Evolutionary conservation across 2,888 invertebrate species (phyloP).

Genomic region (Lymantria monacha): DNA sequence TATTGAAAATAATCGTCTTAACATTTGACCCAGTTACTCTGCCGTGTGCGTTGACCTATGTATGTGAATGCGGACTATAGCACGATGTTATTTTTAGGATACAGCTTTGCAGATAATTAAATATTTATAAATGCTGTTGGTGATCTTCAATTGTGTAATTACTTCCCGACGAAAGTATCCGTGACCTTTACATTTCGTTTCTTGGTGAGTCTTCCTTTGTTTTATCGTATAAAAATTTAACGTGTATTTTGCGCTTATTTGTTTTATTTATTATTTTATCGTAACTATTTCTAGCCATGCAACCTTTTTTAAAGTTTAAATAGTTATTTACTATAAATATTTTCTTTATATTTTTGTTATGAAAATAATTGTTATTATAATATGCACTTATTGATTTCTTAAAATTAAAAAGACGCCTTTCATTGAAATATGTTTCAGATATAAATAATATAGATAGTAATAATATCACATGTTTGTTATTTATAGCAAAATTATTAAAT

Average conservation of each 20-base stretch:
- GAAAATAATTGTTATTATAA: too few relatives aligned
- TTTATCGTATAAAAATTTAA: slow-evolving; percentile 35
- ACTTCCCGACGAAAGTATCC: slow-evolving; percentile 44
- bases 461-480: too few relatives aligned
- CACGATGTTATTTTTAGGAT: slow-evolving; percentile 78
- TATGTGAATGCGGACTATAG: slow-evolving; percentile 73
- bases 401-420: not conserved
- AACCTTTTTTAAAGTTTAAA: not conserved
- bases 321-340: too few relatives aligned
- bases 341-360: too few relatives aligned
- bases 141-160: slow-evolving; percentile 49
- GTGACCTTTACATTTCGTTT: slow-evolving; percentile 45
- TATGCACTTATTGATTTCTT: too few relatives aligned
- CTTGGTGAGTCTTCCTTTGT: slow-evolving; percentile 70
- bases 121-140: slow-evolving; percentile 73
- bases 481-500: too few relatives aligned
- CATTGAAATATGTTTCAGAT: not conserved
- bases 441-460: too few relatives aligned
- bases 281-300: not conserved
- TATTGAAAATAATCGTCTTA: slow-evolving; percentile 55
- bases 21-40: slow-evolving; percentile 77
- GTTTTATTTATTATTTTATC: not conserved
- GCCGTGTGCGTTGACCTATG: slow-evolving; percentile 79
- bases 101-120: slow-evolving; percentile 80
- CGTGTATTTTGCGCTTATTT: not conserved